Evolutionary conservation across 2,797 vertebrate species (phyloP), one percentile per base, ranked within the genome.

Genomic region (Pempheris klunzingeri): DNA sequence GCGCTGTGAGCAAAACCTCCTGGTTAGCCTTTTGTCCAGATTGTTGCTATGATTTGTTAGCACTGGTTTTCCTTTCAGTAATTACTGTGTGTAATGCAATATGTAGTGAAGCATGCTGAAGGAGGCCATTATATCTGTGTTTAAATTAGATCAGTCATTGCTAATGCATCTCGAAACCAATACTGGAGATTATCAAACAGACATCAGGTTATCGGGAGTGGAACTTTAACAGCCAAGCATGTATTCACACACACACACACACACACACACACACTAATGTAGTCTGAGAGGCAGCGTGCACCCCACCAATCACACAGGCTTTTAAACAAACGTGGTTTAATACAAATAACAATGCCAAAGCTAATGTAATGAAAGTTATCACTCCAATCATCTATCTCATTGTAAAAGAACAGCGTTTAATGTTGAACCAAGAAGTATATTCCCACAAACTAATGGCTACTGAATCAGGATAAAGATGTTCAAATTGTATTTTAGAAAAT

Each of bases 111-210:
- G 80, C 72, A 75, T 28, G 64, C 38, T 65, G 60, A 82, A 52
- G 49, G 52, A 68, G 65, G 71, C 61, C 26, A 66, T 78, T 84
- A 74, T 52, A 52, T 61, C 52, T 73, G 58, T 43, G 44, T 78
- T 71, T 55, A 62, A 83, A 78, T 79, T 44, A 80, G 49, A 84
- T 86, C 66, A 83, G 72, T 77, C 78, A 22, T 66, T 17, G 53
- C 72, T 77, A 85, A 81, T 81, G 76, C 73, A 68, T 69, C 68
- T 74, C 30, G 63, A 79, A 80, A 75, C 58, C 63, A 81, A 77
- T 50, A 73, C 8, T 71, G 54, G 38, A 78, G 57, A 78, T 74
- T 57, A 80, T 66, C 65, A 72, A 74, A 64, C 24, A 69, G 60
- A 55, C 44, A 49, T 79, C 47, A 46, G 62, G 70, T 78, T 63